These are phyloP conservation scores for Hippopotamus amphibius DNA, from an alignment of 2,113 vertebrate species.

Conservation along the genomic window DNA sequence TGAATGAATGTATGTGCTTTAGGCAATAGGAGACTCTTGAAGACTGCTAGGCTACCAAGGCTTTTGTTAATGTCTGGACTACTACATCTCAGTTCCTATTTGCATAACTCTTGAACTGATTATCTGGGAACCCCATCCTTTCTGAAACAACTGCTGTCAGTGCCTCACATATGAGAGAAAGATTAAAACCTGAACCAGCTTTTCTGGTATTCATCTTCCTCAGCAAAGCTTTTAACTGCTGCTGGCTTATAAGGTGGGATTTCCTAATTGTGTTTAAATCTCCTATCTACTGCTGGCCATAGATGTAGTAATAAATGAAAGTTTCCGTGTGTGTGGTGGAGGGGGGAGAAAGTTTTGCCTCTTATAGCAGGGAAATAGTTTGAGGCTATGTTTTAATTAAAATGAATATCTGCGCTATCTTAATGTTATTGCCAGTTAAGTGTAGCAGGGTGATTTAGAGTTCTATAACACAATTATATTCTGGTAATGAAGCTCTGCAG, in stretches of 20 bases:
- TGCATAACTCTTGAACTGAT: conserved; percentile 48
- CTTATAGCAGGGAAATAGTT: conserved; percentile 88
- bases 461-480: conserved; percentile 91
- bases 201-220: conserved; percentile 72
- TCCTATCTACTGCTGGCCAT: conserved; percentile 77
- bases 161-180: conserved; percentile 15
- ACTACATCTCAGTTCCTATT: conserved; percentile 32
- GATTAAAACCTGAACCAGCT: neutral
- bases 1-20: neutral
- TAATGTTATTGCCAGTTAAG: conserved; percentile 93
- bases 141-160: conserved; percentile 2
- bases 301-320: conserved; percentile 82
- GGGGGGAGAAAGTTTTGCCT: conserved; percentile 85
- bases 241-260: conserved; percentile 74
- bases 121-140: neutral
- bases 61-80: conserved; percentile 14
- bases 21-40: neutral
- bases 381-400: conserved; percentile 93
- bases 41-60: neutral
- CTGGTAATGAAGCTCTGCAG: conserved; percentile 89
- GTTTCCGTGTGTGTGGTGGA: conserved; percentile 61
- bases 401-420: conserved; percentile 92
- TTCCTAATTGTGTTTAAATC: conserved; percentile 84
- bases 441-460: conserved; percentile 91
- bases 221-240: conserved; percentile 54